A percentile compares a stretch with the other conserved stretches of the same genome.
Conservation (phyloP, 2,113 vertebrate genomes). For the Enhydra lutris region DNA sequence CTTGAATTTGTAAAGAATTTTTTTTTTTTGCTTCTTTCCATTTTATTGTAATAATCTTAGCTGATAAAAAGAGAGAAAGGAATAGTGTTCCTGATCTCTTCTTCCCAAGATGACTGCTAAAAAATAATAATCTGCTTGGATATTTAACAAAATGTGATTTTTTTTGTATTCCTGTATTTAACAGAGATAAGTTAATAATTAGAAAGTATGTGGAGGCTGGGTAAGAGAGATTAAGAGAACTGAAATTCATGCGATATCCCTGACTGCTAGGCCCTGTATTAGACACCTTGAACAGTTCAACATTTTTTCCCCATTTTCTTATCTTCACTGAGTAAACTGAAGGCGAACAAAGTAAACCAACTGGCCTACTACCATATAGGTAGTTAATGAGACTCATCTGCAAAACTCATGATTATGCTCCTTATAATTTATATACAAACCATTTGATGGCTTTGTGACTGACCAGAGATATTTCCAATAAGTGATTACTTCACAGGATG, state of each 20-base stretch:
- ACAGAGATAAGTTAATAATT: neutral
- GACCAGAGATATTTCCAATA: neutral
- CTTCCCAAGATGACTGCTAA: neutral
- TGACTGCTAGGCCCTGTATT: neutral
- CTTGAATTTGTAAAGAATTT: neutral
- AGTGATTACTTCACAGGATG: neutral
- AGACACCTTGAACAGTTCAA: neutral
- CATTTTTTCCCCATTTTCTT: neutral
- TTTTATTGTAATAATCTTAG: neutral
- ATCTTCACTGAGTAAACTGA: neutral
- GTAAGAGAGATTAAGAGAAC: neutral
- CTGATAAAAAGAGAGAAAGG: neutral
- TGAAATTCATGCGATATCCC: neutral
- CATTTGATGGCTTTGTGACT: neutral
- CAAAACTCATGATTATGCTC: neutral
- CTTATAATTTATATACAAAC: neutral
- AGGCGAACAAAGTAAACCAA: neutral
- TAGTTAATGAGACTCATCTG: neutral
- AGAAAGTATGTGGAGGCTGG: neutral
- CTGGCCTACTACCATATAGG: neutral
- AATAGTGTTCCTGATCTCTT: neutral
- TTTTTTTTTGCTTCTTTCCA: neutral
- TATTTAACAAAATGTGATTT: neutral
- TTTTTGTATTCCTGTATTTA: neutral
- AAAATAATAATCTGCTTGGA: neutral